phyloP scores from a whole-genome alignment of 2,113 vertebrate species.

The Chamaea fasciata region DNA sequence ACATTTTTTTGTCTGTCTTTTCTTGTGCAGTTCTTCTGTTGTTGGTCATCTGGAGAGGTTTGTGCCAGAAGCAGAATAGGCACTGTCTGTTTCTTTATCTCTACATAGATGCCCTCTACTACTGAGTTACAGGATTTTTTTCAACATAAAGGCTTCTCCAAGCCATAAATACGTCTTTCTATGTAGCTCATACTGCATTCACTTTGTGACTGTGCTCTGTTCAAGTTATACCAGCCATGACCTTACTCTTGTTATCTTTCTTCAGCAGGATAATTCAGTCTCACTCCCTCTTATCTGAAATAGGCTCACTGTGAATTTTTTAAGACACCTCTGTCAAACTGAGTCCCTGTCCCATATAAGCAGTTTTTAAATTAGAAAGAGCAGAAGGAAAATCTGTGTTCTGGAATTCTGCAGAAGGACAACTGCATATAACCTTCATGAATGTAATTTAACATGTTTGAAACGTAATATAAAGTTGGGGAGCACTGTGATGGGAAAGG shows the following conservation, averaged over 20 bases:
- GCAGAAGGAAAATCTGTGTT: neutral
- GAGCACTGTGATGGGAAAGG: neutral
- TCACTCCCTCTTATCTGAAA: neutral
- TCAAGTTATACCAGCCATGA: neutral
- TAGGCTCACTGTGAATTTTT: conserved; percentile 26
- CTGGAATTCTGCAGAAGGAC: neutral
- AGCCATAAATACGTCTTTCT: neutral
- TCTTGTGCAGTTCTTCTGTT: neutral
- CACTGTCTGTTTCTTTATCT: neutral
- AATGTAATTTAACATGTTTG: neutral
- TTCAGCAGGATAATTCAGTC: neutral
- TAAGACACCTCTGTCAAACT: conserved; percentile 1
- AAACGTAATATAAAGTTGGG: neutral
- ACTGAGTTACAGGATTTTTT: neutral
- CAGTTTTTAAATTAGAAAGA: neutral
- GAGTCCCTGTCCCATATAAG: neutral
- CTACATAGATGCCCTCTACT: neutral
- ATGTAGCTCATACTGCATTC: neutral
- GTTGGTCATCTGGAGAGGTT: neutral
- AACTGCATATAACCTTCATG: neutral
- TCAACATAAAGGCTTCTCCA: neutral
- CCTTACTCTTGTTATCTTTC: neutral
- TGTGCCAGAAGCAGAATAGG: neutral
- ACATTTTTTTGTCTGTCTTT: neutral
- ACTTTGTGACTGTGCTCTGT: neutral